Evolutionary conservation across 2,797 vertebrate genomes (phyloP), one percentile per base, ranked within the genome.

Genomic region (Esox lucius): DNA sequence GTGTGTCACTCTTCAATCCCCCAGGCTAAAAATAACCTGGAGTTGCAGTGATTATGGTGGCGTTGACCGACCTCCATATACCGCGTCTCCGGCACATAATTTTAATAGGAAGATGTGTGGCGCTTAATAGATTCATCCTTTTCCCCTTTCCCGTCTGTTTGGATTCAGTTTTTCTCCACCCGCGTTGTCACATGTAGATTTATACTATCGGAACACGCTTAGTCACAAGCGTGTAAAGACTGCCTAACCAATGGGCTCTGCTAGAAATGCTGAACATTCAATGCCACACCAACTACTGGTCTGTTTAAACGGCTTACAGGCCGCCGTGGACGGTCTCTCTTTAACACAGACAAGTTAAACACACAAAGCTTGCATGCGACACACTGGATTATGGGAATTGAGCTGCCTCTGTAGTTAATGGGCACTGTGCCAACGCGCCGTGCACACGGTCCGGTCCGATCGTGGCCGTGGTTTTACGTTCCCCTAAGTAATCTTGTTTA

Each of bases 11-110:
- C 75, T 83, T 75, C 83, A 84, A 87, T 87, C 83, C 80, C 80
- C 74, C 76, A 6, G 11, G 78, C 88, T 92, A 90, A 89, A 91
- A 89, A 93, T 91, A 90, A 85, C 77, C 62, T 15, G 13, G 16
- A 4, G 28, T 75, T 61, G 70, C 73, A 73, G 76, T 75, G 75
- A 80, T 83, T 83, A 85, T 88, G 77, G 78, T 85, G 84, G 79
- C 12, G 3, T 74, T 87, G 87, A 87, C 85, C 87, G 86, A 85
- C 84, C 87, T 81, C 64, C 75, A 73, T 61, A 64, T 61, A 64
- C 79, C 84, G 81, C 78, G 81, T 87, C 78, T 89, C 71, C 33
- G 72, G 61, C 78, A 51, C 72, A 70, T 82, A 85, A 83, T 88
- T 85, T 84, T 79, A 86, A 89, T 81, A 16, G 70, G 71, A 28